Evolutionary conservation across 2,113 vertebrate species (phyloP).

Genomic region (Gasterosteus aculeatus): DNA sequence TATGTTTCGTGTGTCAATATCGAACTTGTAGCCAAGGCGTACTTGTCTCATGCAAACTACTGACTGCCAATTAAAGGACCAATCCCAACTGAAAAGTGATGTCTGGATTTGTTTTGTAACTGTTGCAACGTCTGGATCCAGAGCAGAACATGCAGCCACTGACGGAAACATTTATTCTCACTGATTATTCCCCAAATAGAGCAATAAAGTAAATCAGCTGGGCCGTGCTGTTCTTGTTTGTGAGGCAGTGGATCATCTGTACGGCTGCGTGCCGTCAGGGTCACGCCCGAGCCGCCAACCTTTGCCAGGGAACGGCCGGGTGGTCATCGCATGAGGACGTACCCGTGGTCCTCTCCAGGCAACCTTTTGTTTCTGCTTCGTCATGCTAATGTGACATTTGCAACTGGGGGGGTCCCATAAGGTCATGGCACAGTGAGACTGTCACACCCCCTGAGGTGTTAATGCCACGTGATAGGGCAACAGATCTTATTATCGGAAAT

Average conservation of each 20-base stretch:
- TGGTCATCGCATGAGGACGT: constrained; percentile 38
- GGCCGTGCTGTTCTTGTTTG: constrained; percentile 23
- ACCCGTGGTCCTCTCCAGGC: constrained; percentile 47
- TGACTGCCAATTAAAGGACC: constrained; percentile 73
- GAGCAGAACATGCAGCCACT: constrained; percentile 26
- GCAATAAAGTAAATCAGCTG: constrained; percentile 18
- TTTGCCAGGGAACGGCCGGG: constrained; percentile 30
- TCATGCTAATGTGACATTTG: constrained; percentile 79
- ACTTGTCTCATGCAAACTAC: constrained; percentile 58
- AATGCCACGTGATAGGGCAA: constrained; percentile 54
- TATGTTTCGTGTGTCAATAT: constrained; percentile 50
- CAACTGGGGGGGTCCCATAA: constrained; percentile 71
- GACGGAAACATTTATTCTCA: constrained; percentile 28
- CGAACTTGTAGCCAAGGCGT: constrained; percentile 59
- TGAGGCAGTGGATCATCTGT: constrained; percentile 48
- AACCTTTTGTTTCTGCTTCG: constrained; percentile 53
- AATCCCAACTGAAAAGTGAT: constrained; percentile 33
- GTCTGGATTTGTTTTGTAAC: constrained; percentile 32
- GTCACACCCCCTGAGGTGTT: constrained; percentile 60
- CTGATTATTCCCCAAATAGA: constrained; percentile 46
- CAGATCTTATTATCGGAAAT: constrained; percentile 41
- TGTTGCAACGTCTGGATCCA: constrained; percentile 21
- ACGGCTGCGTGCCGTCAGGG: constrained; percentile 28
- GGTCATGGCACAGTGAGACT: constrained; percentile 72
- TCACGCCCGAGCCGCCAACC: constrained; percentile 39